Evolutionary conservation across 2,113 vertebrate genomes (phyloP).

Genomic region (Coptodon rendalli): DNA sequence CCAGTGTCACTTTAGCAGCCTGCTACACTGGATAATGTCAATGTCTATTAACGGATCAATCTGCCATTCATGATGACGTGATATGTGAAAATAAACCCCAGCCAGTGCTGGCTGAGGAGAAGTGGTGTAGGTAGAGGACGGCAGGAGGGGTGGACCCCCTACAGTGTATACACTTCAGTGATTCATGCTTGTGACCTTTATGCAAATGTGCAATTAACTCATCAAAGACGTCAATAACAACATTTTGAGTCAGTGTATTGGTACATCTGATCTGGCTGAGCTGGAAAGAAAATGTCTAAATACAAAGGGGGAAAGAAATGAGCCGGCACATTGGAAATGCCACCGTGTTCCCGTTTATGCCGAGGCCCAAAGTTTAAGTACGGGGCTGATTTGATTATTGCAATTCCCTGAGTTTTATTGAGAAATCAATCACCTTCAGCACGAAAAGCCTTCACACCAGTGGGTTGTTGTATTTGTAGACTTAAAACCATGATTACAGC

Average conservation of each 20-base stretch:
- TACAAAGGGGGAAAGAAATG: not conserved
- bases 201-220: slow-evolving; percentile 29
- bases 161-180: not conserved
- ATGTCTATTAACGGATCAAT: not conserved
- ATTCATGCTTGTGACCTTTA: slow-evolving; percentile 42
- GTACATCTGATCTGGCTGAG: not conserved
- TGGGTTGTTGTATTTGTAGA: not conserved
- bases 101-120: not conserved
- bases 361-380: not conserved
- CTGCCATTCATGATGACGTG: not conserved
- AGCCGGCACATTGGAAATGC: not conserved
- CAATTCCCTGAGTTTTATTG: not conserved
- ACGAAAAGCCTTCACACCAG: not conserved
- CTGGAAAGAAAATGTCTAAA: not conserved
- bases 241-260: slow-evolving; percentile 13
- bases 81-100: not conserved
- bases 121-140: not conserved
- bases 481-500: not conserved
- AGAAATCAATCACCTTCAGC: not conserved
- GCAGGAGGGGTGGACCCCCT: not conserved
- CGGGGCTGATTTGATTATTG: not conserved
- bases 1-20: not conserved
- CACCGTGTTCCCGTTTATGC: not conserved
- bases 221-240: slow-evolving; percentile 36
- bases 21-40: not conserved